Percentiles rank a stretch among this genome's conserved stretches.
Evolutionary conservation across 2,797 vertebrate species (phyloP).

Genomic region (Sylvilagus floridanus): DNA sequence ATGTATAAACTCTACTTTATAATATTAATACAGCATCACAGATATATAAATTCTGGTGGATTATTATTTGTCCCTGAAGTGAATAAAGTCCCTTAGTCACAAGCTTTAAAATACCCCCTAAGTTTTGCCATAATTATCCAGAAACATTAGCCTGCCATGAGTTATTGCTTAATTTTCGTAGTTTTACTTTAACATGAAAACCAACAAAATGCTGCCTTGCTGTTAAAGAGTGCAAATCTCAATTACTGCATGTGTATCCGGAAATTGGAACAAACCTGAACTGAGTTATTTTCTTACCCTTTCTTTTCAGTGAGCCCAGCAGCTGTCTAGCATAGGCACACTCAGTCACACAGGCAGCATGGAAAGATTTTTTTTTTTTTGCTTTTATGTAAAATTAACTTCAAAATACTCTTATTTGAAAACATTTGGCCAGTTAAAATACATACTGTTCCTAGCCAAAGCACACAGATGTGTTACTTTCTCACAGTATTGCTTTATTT

Average conservation of each 20-base stretch:
- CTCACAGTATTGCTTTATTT: constrained; percentile 34
- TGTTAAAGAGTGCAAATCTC: constrained; percentile 2
- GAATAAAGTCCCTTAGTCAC: background rate
- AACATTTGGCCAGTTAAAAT: constrained; percentile 55
- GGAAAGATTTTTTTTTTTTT: background rate
- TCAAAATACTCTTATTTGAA: constrained; percentile 48
- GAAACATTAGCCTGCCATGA: background rate
- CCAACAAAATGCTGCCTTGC: background rate
- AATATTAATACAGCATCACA: background rate
- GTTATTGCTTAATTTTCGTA: constrained; percentile 63
- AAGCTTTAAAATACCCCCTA: constrained; percentile 27
- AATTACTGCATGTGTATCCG: background rate
- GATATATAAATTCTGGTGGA: constrained; percentile 29
- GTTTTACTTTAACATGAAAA: constrained; percentile 57
- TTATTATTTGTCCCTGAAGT: constrained; percentile 28
- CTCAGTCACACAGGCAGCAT: background rate
- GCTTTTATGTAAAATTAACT: constrained; percentile 21
- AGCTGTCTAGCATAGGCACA: background rate
- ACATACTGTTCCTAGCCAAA: background rate
- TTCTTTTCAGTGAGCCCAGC: background rate
- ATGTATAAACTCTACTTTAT: constrained; percentile 20
- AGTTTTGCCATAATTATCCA: constrained; percentile 11
- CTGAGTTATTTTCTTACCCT: background rate
- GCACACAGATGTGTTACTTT: constrained; percentile 64
- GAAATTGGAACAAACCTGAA: constrained; percentile 2